phyloP scores from a whole-genome alignment of 1,140 invertebrate genomes.

The Pseudomyrmex concolor region DNA sequence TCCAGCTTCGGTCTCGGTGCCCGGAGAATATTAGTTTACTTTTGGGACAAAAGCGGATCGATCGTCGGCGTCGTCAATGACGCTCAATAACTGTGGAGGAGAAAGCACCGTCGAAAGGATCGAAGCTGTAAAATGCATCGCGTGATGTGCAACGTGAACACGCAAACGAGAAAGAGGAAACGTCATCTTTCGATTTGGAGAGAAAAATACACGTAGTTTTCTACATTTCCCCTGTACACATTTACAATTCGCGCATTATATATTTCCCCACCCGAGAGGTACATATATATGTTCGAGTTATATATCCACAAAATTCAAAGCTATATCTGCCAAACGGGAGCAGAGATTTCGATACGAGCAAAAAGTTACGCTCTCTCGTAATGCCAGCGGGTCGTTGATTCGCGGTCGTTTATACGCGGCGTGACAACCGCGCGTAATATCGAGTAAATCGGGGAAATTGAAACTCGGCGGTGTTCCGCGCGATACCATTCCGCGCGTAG shows the following conservation, averaged over 20 bases:
- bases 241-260: neutral
- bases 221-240: neutral
- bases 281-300: neutral
- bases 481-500: conserved; percentile 36
- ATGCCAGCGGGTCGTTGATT: conserved; percentile 50
- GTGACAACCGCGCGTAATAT: conserved; percentile 61
- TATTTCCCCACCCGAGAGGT: neutral
- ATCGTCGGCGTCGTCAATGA: conserved; percentile 21
- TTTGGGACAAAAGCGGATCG: conserved; percentile 41
- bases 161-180: neutral
- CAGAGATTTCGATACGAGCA: conserved; percentile 24
- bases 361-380: conserved; percentile 43
- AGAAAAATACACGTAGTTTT: neutral
- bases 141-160: neutral
- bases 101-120: neutral
- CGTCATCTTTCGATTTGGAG: neutral
- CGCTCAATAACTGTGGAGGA: conserved; percentile 11
- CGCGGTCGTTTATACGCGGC: conserved; percentile 53
- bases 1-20: conserved; percentile 29
- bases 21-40: conserved; percentile 52
- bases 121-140: neutral
- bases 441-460: conserved; percentile 61
- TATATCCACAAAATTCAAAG: neutral
- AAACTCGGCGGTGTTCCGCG: conserved; percentile 45
- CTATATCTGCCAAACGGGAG: neutral